Evolutionary conservation across 2,888 invertebrate genomes (phyloP).

Genomic region (Timema cristinae): DNA sequence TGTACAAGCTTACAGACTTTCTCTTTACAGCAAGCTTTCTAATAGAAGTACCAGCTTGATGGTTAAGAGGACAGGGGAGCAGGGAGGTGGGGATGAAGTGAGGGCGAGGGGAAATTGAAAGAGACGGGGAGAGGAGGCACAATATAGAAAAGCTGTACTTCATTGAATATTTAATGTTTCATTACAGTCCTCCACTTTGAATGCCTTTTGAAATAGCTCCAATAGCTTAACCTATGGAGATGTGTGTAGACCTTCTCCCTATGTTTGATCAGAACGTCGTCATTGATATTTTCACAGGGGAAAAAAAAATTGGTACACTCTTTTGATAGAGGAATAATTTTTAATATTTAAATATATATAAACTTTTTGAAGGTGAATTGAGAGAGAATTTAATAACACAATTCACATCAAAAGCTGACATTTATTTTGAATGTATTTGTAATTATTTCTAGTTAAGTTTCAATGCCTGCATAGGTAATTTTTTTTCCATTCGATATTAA

Average conservation of each 20-base stretch:
- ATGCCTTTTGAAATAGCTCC: slow-evolving; percentile 31
- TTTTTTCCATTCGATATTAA: too few relatives aligned
- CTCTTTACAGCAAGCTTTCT: slow-evolving; percentile 14
- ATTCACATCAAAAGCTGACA: too few relatives aligned
- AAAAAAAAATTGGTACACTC: slow-evolving; percentile 23
- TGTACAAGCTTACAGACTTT: slow-evolving; percentile 18
- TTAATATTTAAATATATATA: too few relatives aligned
- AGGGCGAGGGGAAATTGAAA: slow-evolving; percentile 24
- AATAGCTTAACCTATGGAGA: slow-evolving; percentile 28
- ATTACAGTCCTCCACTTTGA: slow-evolving; percentile 30
- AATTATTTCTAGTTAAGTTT: too few relatives aligned
- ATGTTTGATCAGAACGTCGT: slow-evolving; percentile 29
- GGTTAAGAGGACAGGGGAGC: slow-evolving; percentile 24
- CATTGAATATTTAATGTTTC: slow-evolving; percentile 33
- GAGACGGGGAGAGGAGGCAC: slow-evolving; percentile 26
- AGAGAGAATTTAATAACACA: too few relatives aligned
- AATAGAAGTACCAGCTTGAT: slow-evolving; percentile 20
- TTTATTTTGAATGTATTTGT: too few relatives aligned
- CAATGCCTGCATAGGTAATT: too few relatives aligned
- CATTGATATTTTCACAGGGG: slow-evolving; percentile 28
- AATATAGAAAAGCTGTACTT: slow-evolving; percentile 30
- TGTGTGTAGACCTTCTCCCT: slow-evolving; percentile 14
- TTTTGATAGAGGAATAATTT: slow-evolving; percentile 18
- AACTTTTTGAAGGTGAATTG: too few relatives aligned
- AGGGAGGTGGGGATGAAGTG: slow-evolving; percentile 20